Conservation (phyloP, 2,113 vertebrate genomes). For the Cygnus atratus region DNA sequence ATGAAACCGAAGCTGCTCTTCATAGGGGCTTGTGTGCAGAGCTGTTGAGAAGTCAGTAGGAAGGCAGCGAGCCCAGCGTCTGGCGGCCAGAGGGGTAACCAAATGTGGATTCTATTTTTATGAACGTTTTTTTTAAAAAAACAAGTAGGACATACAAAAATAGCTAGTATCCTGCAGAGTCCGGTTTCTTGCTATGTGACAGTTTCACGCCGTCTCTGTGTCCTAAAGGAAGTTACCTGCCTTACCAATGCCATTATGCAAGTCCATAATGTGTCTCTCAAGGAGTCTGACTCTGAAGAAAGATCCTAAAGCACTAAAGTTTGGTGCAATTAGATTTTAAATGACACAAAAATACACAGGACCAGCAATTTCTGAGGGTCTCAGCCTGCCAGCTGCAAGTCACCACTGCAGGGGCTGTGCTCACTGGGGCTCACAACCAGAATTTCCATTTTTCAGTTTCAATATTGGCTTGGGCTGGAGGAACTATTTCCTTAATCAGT, state of each 20-base stretch:
- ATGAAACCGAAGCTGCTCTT: neutral
- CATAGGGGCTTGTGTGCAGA: neutral
- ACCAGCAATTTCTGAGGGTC: neutral
- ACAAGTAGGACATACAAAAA: neutral
- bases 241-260: neutral
- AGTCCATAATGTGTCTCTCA: rapidly evolving
- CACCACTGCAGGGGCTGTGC: neutral
- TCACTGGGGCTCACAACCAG: neutral
- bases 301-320: neutral
- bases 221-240: rapidly evolving
- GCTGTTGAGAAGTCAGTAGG: neutral
- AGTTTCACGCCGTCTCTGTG: neutral
- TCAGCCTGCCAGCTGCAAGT: neutral
- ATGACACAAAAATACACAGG: neutral
- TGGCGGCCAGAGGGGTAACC: neutral
- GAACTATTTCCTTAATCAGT: neutral
- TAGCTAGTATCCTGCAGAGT: neutral
- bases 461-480: neutral
- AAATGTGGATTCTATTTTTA: neutral
- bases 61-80: neutral
- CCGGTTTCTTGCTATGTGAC: neutral
- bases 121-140: neutral
- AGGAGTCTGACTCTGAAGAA: neutral
- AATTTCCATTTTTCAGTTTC: neutral
- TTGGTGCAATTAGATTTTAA: neutral